Evolutionary conservation across 2,888 invertebrate species (phyloP).

Genomic region (Meliscaeva auricollis): DNA sequence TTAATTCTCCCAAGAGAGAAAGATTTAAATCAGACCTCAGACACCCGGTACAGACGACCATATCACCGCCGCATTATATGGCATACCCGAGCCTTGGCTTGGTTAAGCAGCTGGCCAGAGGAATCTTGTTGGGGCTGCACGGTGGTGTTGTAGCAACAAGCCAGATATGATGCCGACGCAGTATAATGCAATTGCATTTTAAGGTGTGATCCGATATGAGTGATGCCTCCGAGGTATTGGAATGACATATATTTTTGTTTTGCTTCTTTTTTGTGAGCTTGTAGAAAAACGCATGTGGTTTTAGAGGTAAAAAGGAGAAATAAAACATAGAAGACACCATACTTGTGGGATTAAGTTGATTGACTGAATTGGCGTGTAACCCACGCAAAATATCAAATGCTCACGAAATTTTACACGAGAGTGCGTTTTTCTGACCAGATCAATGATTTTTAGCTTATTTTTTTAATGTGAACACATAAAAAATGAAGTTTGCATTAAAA

Average conservation of each 20-base stretch:
- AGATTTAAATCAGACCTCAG: slow-evolving; percentile 31
- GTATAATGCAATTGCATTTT: slow-evolving; percentile 54
- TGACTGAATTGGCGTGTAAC: slow-evolving; percentile 28
- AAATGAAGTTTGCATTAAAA: too few relatives aligned
- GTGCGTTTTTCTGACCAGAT: background rate
- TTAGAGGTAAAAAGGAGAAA: background rate
- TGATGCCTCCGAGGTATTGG: slow-evolving; percentile 60
- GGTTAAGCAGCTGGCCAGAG: slow-evolving; percentile 6
- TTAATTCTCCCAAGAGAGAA: slow-evolving; percentile 51
- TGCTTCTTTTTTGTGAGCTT: background rate
- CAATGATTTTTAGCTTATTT: too few relatives aligned
- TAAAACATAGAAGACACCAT: background rate
- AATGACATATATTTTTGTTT: slow-evolving; percentile 41
- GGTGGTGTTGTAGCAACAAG: background rate
- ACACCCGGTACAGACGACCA: slow-evolving; percentile 21
- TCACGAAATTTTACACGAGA: background rate
- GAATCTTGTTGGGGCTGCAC: slow-evolving; percentile 1
- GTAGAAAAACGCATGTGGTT: background rate
- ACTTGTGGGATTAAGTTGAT: slow-evolving; percentile 15
- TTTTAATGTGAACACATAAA: too few relatives aligned
- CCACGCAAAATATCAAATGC: slow-evolving; percentile 11
- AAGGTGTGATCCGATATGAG: slow-evolving; percentile 68
- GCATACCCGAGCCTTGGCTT: background rate
- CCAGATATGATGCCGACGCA: slow-evolving; percentile 28
- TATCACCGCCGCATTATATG: slow-evolving; percentile 4